A percentile compares a stretch with the other conserved stretches of the same genome.
Conservation (phyloP, 2,888 invertebrate species). For the Eristalis tenax region DNA sequence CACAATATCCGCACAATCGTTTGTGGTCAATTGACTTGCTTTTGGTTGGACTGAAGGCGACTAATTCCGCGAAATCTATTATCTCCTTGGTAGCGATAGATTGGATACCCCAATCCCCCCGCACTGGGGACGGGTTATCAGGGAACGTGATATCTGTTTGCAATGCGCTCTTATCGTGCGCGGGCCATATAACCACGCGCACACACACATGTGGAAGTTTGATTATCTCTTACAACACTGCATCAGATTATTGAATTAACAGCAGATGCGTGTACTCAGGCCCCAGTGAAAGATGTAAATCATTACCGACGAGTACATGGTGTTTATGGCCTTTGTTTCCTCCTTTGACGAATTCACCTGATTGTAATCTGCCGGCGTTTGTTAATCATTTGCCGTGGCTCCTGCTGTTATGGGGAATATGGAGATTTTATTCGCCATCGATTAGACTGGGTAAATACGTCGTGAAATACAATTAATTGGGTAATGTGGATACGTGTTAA, state of each 20-base stretch:
- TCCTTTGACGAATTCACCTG: neutral
- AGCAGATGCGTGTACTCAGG: neutral
- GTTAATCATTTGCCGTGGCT: constrained; percentile 5
- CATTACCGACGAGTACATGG: neutral
- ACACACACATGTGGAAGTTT: neutral
- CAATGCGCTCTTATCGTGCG: constrained; percentile 28
- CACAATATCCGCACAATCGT: neutral
- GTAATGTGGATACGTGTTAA: constrained; percentile 17
- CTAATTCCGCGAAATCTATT: constrained; percentile 20
- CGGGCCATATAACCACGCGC: neutral
- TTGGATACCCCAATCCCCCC: constrained; percentile 15
- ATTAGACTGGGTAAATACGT: constrained; percentile 15
- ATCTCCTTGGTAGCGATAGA: constrained; percentile 34
- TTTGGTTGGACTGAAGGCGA: neutral
- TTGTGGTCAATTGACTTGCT: neutral
- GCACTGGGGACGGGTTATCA: neutral
- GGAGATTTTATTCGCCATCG: constrained; percentile 9
- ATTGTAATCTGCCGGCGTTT: constrained; percentile 7
- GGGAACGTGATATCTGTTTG: constrained; percentile 10
- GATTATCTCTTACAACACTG: constrained; percentile 26
- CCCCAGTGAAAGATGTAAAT: constrained; percentile 7
- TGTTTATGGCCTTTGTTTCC: constrained; percentile 7
- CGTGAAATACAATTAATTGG: constrained; percentile 13
- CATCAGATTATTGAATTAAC: constrained; percentile 31
- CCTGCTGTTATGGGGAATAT: neutral